A percentile compares a stretch with the other conserved stretches of the same genome.
These are phyloP conservation scores for Tribolium freemani DNA, from an alignment of 2,888 invertebrate species.

Conservation along the genomic window DNA sequence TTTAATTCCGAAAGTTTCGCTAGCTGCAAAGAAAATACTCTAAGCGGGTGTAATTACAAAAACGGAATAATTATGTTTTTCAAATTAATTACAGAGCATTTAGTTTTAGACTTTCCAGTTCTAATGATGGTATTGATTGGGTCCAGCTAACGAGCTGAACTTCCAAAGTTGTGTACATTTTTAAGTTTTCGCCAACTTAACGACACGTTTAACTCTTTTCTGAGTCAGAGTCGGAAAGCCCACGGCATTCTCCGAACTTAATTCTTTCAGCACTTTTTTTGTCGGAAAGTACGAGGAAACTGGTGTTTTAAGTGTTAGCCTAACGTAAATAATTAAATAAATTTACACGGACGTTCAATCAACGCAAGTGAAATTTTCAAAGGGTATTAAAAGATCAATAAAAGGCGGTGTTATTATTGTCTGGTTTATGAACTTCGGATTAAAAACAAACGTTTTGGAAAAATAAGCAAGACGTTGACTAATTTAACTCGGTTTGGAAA, in stretches of 20 bases:
- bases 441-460: constrained; percentile 18
- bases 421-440: constrained; percentile 9
- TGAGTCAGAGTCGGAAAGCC: neutral
- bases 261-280: neutral
- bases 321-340: neutral
- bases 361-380: neutral
- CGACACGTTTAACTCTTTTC: neutral
- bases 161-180: neutral
- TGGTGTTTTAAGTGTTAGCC: neutral
- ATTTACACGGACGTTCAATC: neutral
- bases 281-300: neutral
- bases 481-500: neutral
- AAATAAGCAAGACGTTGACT: constrained; percentile 9
- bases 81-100: neutral
- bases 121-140: neutral
- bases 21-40: too few species aligned
- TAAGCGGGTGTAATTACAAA: too few species aligned
- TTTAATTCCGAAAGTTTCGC: too few species aligned
- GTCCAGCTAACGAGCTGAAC: neutral
- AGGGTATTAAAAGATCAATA: neutral
- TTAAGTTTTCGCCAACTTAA: neutral
- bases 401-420: neutral
- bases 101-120: neutral
- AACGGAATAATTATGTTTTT: neutral
- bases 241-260: neutral